Conservation (phyloP, 2,797 vertebrate species). For the Acrossocheilus wenchowensis region DNA sequence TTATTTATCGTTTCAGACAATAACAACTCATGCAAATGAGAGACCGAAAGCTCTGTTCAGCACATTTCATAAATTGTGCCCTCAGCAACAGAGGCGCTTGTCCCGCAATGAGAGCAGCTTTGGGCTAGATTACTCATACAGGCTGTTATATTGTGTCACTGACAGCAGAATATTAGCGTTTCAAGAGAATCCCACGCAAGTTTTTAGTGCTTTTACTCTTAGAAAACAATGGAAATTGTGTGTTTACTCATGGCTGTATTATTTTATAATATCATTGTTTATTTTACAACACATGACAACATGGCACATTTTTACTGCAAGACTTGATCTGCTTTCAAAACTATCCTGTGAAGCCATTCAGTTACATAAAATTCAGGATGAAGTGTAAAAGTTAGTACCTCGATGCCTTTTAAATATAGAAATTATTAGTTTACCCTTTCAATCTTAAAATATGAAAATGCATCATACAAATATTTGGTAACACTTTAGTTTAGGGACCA, state of each 20-base stretch:
- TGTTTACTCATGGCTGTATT: neutral
- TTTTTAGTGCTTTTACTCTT: slow-evolving; percentile 24
- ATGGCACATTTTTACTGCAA: neutral
- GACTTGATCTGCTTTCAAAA: neutral
- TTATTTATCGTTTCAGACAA: slow-evolving; percentile 80
- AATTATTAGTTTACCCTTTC: neutral
- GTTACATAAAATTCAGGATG: neutral
- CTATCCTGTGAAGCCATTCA: neutral
- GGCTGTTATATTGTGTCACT: slow-evolving; percentile 69
- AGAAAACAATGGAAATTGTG: slow-evolving; percentile 18
- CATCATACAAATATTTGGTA: neutral
- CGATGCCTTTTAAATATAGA: neutral
- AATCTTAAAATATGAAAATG: neutral
- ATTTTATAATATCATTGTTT: slow-evolving; percentile 27
- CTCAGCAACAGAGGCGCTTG: slow-evolving; percentile 48
- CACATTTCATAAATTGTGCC: slow-evolving; percentile 72
- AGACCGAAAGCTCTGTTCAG: slow-evolving; percentile 72
- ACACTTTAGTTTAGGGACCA: neutral
- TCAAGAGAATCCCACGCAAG: slow-evolving; percentile 29
- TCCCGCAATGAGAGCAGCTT: slow-evolving; percentile 40
- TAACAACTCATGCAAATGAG: slow-evolving; percentile 78
- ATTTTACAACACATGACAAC: slow-evolving; percentile 8
- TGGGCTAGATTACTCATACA: slow-evolving; percentile 71
- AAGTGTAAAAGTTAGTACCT: neutral
- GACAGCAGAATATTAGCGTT: slow-evolving; percentile 68